Percentiles rank a stretch among this genome's conserved stretches.
These are phyloP conservation scores for Botia kubotai DNA, from an alignment of 2,797 vertebrate species.

Conservation along the genomic window DNA sequence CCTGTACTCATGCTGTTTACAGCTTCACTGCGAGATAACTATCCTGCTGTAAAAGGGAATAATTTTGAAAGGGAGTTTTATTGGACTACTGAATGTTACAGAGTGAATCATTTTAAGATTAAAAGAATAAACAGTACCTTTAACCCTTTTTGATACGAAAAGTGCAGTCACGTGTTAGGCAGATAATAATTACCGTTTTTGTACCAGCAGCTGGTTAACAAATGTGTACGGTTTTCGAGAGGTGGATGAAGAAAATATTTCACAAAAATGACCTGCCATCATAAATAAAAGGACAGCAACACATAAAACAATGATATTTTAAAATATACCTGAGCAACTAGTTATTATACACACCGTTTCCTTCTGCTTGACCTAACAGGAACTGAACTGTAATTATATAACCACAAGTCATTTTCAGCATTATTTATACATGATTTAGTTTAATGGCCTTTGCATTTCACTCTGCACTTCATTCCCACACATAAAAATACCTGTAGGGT, in stretches of 20 bases:
- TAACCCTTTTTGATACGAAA: constrained; percentile 58
- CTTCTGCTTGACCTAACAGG: background rate
- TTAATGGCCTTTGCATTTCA: constrained; percentile 27
- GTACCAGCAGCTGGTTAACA: background rate
- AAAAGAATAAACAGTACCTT: constrained; percentile 55
- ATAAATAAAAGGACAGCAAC: background rate
- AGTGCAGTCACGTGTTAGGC: background rate
- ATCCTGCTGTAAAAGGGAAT: constrained; percentile 42
- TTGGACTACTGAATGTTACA: constrained; percentile 56
- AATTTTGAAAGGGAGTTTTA: constrained; percentile 50
- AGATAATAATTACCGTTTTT: constrained; percentile 23
- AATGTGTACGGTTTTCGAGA: constrained; percentile 5
- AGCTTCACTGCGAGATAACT: constrained; percentile 47
- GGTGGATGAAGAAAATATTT: background rate
- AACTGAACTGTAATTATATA: constrained; percentile 9
- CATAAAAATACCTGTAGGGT: constrained; percentile 6
- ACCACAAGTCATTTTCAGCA: constrained; percentile 15
- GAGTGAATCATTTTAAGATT: constrained; percentile 44
- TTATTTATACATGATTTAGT: constrained; percentile 33
- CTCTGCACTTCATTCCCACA: constrained; percentile 11
- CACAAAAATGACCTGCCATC: background rate
- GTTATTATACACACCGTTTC: background rate
- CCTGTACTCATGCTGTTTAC: constrained; percentile 24
- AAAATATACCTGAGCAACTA: background rate
- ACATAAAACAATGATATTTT: background rate